Conservation (phyloP, 2,797 vertebrate species). For the Sorex maritimensis region DNA sequence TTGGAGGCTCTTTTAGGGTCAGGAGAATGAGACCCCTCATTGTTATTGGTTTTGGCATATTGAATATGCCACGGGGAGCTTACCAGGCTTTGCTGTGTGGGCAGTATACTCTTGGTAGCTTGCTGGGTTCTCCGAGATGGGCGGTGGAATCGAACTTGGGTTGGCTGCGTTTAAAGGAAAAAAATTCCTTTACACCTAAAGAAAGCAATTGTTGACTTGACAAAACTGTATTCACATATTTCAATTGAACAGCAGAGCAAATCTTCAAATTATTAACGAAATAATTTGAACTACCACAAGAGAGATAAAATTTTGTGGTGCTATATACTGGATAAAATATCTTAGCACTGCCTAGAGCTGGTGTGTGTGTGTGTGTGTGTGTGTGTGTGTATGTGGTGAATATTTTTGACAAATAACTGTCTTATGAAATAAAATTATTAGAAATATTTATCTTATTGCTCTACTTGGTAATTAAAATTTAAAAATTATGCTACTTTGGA, state of each 20-base stretch:
- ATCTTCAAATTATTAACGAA: not conserved
- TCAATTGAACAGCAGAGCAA: not conserved
- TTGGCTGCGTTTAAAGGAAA: not conserved
- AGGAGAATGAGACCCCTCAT: no score
- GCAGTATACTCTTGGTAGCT: no score
- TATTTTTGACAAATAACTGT: not conserved
- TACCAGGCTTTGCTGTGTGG: no score
- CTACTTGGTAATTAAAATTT: not conserved
- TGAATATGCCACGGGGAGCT: no score
- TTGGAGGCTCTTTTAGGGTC: no score
- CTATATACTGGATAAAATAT: not conserved
- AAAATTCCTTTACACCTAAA: not conserved
- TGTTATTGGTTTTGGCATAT: no score
- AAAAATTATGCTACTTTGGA: not conserved
- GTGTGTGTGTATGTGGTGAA: no score
- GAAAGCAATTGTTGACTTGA: not conserved
- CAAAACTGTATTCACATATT: not conserved
- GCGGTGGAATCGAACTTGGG: no score
- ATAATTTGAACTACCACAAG: not conserved
- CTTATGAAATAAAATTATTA: not conserved
- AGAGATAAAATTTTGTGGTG: not conserved
- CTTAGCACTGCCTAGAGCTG: not conserved
- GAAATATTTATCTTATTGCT: conserved; percentile 6
- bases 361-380: no score
- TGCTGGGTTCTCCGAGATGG: no score